Conservation (phyloP, 2,888 invertebrate genomes). For the Tanytarsus gracilentus region DNA sequence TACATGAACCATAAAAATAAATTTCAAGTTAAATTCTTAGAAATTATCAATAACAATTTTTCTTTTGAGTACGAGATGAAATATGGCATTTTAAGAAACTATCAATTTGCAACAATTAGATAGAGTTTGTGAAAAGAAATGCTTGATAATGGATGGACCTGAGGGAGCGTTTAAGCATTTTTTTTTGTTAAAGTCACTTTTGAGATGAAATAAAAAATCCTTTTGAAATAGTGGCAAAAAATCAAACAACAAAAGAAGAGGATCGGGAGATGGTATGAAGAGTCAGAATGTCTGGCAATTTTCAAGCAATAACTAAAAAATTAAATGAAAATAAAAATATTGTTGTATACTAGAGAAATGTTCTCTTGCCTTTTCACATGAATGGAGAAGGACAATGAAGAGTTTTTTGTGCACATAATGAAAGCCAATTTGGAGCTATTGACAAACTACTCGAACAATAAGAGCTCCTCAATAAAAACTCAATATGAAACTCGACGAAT, state of each 20-base stretch:
- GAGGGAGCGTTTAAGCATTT: no score
- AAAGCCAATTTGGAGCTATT: constrained; percentile 29
- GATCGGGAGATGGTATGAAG: neutral
- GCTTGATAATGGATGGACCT: neutral
- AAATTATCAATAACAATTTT: neutral
- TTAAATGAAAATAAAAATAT: constrained; percentile 29
- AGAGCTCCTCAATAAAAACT: constrained; percentile 16
- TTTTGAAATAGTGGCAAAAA: neutral
- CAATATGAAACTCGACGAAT: constrained; percentile 26
- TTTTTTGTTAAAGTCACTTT: constrained; percentile 21
- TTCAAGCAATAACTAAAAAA: constrained; percentile 5
- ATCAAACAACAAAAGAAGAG: constrained; percentile 1
- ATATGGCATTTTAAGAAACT: constrained; percentile 16
- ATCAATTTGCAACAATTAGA: constrained; percentile 29
- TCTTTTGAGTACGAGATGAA: neutral
- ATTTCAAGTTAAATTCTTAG: neutral
- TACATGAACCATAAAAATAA: neutral
- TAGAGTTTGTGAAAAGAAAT: neutral
- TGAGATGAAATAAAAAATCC: neutral
- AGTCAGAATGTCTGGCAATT: constrained; percentile 21
- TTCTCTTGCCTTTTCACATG: constrained; percentile 21
- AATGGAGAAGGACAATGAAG: constrained; percentile 21
- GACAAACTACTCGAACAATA: neutral
- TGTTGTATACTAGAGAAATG: constrained; percentile 4
- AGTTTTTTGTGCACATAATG: neutral